Base-by-base conservation (phyloP, 2,888 invertebrate genomes). In the Mythimna ferrago region DNA sequence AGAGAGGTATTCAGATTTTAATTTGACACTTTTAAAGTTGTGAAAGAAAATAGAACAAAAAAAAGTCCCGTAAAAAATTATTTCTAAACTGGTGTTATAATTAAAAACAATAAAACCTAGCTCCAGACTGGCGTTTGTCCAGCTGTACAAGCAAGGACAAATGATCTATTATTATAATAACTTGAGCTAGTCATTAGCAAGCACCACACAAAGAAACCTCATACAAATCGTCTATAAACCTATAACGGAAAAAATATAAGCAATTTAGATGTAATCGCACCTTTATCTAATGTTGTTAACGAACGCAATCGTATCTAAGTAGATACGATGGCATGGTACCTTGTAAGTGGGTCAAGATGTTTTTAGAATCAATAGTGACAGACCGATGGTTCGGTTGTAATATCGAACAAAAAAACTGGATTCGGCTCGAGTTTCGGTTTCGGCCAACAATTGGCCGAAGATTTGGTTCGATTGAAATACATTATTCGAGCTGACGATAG, bases 351-450 rank as follows among this genome's bases (percentile, higher is more conserved):
- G 86, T 87, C 87, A 87, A 85, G 86, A 85, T 76, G 73, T 77
- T 88, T 91, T 88, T 88, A 91, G 87, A 90, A 92, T 91, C 48
- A 16, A 19, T 48, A 48, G 48, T 48, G 48, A 48, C 48, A 48
- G 48, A 16, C 48, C 19, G 16, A 48, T 48, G 16, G 48, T 48
- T 48, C 19, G 48, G 48, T 48, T 48, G 5, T 6, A 19, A 14
- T 6, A 16, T 16, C 16, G 6, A 48, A 48, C 48, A 19, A 19
- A 48, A 16, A 48, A 48, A 16, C 16, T 48, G 16, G 48, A 16
- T 48, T 16, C 48, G 48, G 48, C 48, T 48, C 5, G 41, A 14
- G 2, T 48, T 16, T 48, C 6, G 48, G 48, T 16, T 44, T 44
- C 44, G 44, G 44, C 44, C 2, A 0, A 14, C 11, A 44, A 14